phyloP scores from a whole-genome alignment of 2,797 vertebrate species.

The Micromesistius poutassou region DNA sequence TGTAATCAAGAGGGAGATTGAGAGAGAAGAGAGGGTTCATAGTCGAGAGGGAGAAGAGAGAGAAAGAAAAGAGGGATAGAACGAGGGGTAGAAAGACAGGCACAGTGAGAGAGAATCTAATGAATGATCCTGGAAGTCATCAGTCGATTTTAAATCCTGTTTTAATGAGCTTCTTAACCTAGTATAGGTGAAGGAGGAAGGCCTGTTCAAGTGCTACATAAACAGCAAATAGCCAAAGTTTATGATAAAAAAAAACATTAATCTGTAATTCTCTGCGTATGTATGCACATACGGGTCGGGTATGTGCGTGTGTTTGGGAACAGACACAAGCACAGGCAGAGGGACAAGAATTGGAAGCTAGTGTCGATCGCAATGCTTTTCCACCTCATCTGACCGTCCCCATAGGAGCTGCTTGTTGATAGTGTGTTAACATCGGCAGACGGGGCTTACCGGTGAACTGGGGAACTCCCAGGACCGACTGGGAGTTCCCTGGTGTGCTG shows the following conservation, averaged over 20 bases:
- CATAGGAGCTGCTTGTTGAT: background rate
- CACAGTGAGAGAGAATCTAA: background rate
- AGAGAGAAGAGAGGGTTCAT: background rate
- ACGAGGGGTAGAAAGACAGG: background rate
- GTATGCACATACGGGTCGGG: slow-evolving; percentile 25
- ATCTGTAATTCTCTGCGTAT: slow-evolving; percentile 18
- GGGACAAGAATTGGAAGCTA: background rate
- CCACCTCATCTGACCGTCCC: background rate
- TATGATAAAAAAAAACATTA: slow-evolving; percentile 6
- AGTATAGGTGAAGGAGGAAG: background rate
- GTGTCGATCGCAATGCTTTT: background rate
- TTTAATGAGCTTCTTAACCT: background rate
- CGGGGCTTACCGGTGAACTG: background rate
- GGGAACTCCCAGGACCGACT: background rate
- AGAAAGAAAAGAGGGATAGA: background rate
- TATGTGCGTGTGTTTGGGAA: slow-evolving; percentile 31
- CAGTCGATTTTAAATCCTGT: background rate
- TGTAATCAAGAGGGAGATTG: background rate
- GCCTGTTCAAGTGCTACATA: slow-evolving; percentile 39
- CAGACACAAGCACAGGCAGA: background rate
- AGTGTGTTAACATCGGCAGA: background rate
- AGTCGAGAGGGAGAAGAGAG: background rate
- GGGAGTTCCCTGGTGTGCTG: background rate
- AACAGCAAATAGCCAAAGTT: slow-evolving; percentile 35
- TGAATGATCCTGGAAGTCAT: background rate